A percentile compares a stretch with the other conserved stretches of the same genome.
Evolutionary conservation across 2,888 invertebrate genomes (phyloP).

Genomic region (Chrysopilus asiliformis): DNA sequence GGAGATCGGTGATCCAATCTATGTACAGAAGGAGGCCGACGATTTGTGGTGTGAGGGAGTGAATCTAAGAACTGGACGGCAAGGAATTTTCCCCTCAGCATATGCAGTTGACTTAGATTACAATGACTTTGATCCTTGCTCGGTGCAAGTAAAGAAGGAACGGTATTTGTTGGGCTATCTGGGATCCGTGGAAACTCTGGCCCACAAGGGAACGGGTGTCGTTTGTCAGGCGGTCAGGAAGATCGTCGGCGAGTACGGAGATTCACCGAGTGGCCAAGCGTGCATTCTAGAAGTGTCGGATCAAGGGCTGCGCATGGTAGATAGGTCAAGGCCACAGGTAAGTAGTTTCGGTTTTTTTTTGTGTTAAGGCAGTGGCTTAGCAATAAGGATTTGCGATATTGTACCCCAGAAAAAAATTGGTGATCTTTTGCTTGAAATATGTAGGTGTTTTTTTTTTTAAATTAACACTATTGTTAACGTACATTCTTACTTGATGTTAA

Average conservation of each 20-base stretch:
- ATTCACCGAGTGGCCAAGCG: constrained; percentile 58
- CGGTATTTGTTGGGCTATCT: constrained; percentile 84
- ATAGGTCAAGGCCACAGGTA: constrained; percentile 50
- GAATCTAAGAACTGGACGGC: constrained; percentile 82
- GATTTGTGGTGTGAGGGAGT: constrained; percentile 98
- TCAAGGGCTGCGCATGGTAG: constrained; percentile 90
- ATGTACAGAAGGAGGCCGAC: constrained; percentile 91
- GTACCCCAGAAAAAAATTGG: neutral
- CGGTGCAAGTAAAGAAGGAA: constrained; percentile 72
- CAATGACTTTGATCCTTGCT: constrained; percentile 84
- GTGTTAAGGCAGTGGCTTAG: neutral
- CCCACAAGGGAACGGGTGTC: constrained; percentile 94
- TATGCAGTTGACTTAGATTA: constrained; percentile 96
- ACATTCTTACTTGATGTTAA: too few species aligned
- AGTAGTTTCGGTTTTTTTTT: constrained; percentile 10
- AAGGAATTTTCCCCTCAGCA: constrained; percentile 93
- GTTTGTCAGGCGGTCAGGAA: constrained; percentile 84
- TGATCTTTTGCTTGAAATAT: neutral
- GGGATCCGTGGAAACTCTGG: constrained; percentile 90
- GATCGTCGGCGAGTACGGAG: constrained; percentile 58
- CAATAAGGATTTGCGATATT: neutral
- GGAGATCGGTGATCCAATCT: constrained; percentile 94
- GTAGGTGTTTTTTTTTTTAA: too few species aligned
- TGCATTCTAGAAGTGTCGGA: constrained; percentile 92
- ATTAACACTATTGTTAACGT: too few species aligned